Conservation (phyloP, 2,797 vertebrate genomes). For the Myoxocephalus aenaeus region DNA sequence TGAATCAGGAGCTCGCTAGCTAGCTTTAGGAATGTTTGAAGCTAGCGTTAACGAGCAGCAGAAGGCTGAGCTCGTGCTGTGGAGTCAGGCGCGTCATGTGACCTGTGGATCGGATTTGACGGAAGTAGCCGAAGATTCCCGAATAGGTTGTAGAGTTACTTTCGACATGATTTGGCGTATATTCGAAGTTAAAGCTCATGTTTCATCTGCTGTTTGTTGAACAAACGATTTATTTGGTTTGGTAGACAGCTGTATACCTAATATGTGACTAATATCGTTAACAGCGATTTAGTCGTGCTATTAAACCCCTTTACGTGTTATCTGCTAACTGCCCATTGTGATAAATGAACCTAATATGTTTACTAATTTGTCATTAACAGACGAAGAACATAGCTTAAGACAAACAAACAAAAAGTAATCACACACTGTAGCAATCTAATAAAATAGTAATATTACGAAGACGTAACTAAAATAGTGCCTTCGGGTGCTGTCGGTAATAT, state of each 20-base stretch:
- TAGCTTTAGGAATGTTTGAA: slow-evolving; percentile 20
- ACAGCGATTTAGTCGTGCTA: not conserved
- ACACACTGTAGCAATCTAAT: too few species aligned
- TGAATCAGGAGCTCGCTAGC: not conserved
- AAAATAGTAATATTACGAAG: too few species aligned
- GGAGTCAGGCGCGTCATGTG: slow-evolving; percentile 56
- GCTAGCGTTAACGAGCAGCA: slow-evolving; percentile 8
- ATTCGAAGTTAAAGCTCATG: not conserved
- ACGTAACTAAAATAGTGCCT: too few species aligned
- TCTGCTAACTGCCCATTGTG: not conserved
- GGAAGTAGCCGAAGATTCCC: slow-evolving; percentile 38
- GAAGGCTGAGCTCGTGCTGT: slow-evolving; percentile 44
- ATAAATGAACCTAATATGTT: not conserved
- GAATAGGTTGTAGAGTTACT: not conserved
- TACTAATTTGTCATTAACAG: not conserved
- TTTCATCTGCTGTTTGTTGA: not conserved
- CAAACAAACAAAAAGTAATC: not conserved
- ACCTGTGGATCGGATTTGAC: not conserved
- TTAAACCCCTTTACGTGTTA: not conserved
- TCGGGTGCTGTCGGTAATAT: too few species aligned
- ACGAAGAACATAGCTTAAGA: not conserved
- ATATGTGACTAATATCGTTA: not conserved
- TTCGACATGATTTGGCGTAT: not conserved
- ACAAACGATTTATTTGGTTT: not conserved
- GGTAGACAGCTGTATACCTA: not conserved